Percentiles rank a stretch among this genome's conserved stretches.
Evolutionary conservation across 2,888 invertebrate species (phyloP).

Genomic region (Heteropelma amictum): DNA sequence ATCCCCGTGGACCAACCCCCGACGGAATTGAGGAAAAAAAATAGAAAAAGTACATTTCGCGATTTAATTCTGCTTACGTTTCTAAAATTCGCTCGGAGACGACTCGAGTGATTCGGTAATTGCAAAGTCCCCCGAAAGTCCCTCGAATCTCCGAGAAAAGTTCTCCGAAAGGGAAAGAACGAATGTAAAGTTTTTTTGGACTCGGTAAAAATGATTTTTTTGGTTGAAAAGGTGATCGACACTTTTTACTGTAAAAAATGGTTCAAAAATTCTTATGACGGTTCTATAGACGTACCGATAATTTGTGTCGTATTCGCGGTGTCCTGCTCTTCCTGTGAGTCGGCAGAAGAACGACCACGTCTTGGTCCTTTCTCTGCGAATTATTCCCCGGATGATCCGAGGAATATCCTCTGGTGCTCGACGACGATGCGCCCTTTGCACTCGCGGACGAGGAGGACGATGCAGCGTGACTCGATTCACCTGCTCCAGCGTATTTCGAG

Average conservation of each 20-base stretch:
- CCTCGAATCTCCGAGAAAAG: too few species aligned
- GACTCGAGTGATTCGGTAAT: too few species aligned
- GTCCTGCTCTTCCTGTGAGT: slow-evolving; percentile 71
- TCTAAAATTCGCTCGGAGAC: too few species aligned
- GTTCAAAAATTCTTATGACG: too few species aligned
- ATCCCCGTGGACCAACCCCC: too few species aligned
- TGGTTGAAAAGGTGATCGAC: not conserved
- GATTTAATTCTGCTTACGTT: too few species aligned
- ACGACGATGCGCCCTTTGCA: slow-evolving; percentile 53
- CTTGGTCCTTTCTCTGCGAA: slow-evolving; percentile 67
- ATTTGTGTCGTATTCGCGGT: slow-evolving; percentile 70
- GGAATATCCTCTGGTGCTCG: slow-evolving; percentile 55
- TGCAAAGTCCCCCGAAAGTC: too few species aligned
- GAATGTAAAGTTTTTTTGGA: too few species aligned
- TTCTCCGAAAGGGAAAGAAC: too few species aligned
- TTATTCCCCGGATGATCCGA: slow-evolving; percentile 53
- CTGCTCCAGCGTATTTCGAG: slow-evolving; percentile 66
- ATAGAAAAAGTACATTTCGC: too few species aligned
- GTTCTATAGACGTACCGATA: slow-evolving; percentile 66
- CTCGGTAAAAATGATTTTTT: too few species aligned
- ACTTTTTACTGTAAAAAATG: not conserved
- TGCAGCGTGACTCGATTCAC: slow-evolving; percentile 48
- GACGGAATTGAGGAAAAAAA: too few species aligned
- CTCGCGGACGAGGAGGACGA: slow-evolving; percentile 55
- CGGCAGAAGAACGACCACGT: slow-evolving; percentile 70